phyloP scores from a whole-genome alignment of 2,888 invertebrate genomes.

The Cloeon dipterum region DNA sequence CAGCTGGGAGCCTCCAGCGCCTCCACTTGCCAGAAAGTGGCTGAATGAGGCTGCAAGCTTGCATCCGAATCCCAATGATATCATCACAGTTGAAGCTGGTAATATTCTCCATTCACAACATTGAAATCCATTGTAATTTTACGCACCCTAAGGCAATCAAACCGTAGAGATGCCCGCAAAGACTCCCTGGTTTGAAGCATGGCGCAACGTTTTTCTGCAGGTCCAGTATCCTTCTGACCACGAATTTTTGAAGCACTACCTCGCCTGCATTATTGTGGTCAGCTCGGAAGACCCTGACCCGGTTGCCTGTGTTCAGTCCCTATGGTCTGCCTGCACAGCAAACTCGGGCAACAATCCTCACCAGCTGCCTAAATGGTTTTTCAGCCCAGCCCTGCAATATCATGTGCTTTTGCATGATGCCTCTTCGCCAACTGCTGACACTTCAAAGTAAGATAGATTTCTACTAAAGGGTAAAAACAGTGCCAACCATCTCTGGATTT shows the following conservation, averaged over 20 bases:
- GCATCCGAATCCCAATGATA: constrained; percentile 26
- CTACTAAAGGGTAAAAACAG: not conserved
- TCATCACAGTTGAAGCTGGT: constrained; percentile 30
- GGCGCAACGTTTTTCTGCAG: constrained; percentile 76
- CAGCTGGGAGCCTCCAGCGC: constrained; percentile 56
- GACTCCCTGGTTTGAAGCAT: constrained; percentile 89
- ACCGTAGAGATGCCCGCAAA: constrained; percentile 49
- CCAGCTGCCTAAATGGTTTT: constrained; percentile 35
- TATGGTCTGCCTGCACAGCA: constrained; percentile 46
- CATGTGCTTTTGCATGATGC: constrained; percentile 79
- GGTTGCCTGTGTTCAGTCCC: constrained; percentile 53
- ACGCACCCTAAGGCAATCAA: constrained; percentile 12
- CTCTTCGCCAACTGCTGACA: constrained; percentile 12
- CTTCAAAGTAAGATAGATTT: not conserved
- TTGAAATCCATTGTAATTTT: not conserved
- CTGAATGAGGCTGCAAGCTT: constrained; percentile 60
- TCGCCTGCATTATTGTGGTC: constrained; percentile 45
- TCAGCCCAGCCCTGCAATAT: constrained; percentile 52
- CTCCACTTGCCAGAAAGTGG: constrained; percentile 58
- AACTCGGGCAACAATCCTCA: constrained; percentile 1
- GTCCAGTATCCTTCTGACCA: constrained; percentile 81
- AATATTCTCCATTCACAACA: constrained; percentile 9
- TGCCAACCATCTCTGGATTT: too few species aligned
- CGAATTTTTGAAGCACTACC: constrained; percentile 80
- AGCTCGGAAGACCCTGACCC: constrained; percentile 32